Evolutionary conservation across 2,113 vertebrate species (phyloP).

Genomic region (Anolis carolinensis): DNA sequence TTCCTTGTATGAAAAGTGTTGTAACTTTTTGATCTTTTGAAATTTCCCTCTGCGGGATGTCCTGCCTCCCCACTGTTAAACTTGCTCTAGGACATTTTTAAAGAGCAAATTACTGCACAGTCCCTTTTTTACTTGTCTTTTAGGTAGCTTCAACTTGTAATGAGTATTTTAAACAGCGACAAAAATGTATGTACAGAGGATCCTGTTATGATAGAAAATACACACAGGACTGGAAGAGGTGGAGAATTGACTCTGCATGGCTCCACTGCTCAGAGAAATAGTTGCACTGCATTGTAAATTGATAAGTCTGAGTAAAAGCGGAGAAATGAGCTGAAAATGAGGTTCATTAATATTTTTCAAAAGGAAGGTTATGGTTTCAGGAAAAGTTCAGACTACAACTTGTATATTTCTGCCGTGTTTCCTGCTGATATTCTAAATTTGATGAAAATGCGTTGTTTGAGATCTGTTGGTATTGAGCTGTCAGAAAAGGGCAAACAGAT

Average conservation of each 20-base stretch:
- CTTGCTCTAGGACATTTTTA: background rate
- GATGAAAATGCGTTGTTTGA: background rate
- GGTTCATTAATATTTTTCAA: background rate
- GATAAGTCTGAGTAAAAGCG: conserved; percentile 40
- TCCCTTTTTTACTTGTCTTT: background rate
- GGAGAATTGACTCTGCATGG: background rate
- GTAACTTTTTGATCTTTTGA: background rate
- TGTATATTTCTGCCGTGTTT: background rate
- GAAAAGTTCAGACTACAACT: background rate
- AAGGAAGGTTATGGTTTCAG: conserved; percentile 5
- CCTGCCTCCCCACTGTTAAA: background rate
- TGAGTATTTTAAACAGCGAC: background rate
- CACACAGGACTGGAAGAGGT: conserved; percentile 3
- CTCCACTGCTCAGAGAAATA: background rate
- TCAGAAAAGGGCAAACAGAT: background rate
- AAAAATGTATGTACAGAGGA: conserved; percentile 13
- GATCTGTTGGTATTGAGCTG: background rate
- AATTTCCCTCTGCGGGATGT: background rate
- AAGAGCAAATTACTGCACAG: background rate
- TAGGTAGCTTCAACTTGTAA: background rate
- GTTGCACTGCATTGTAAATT: background rate
- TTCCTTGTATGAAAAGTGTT: background rate
- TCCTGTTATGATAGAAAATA: background rate
- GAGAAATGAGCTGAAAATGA: conserved; percentile 41
- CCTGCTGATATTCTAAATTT: conserved; percentile 20